Conservation (phyloP, 2,797 vertebrate genomes). For the Betta splendens region DNA sequence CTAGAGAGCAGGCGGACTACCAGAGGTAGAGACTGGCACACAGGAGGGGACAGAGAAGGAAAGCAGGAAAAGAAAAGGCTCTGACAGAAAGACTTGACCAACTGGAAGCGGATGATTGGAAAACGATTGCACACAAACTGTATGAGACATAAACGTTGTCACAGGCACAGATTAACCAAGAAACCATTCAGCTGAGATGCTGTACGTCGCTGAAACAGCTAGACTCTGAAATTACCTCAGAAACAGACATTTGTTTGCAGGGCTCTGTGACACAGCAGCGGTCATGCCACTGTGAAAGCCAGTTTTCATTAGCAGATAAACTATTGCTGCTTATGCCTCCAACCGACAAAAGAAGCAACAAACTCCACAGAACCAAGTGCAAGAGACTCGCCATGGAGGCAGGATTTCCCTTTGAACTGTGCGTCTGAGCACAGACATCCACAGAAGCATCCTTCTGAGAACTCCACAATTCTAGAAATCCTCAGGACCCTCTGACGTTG, state of each 20-base stretch:
- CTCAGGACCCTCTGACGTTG: conserved; percentile 63
- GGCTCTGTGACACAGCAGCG: conserved; percentile 26
- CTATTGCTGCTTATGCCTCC: conserved; percentile 42
- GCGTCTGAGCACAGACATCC: conserved; percentile 48
- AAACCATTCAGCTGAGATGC: conserved; percentile 47
- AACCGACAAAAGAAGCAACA: conserved; percentile 14
- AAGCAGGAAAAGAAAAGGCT: conserved; percentile 7
- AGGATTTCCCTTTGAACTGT: neutral
- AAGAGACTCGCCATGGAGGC: conserved; percentile 11
- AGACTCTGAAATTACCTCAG: conserved; percentile 61
- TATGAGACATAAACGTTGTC: conserved; percentile 20
- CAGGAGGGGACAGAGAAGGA: conserved; percentile 13
- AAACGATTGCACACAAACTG: conserved; percentile 28
- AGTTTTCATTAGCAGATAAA: conserved; percentile 21
- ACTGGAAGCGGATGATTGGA: conserved; percentile 11
- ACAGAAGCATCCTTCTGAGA: conserved; percentile 27
- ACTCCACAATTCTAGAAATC: conserved; percentile 27
- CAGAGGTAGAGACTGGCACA: conserved; percentile 70
- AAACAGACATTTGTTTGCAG: conserved; percentile 33
- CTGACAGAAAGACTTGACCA: conserved; percentile 3
- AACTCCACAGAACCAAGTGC: conserved; percentile 1
- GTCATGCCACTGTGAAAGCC: conserved; percentile 62
- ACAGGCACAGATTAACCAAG: conserved; percentile 32
- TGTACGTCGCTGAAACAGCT: conserved; percentile 30
- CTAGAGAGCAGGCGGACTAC: conserved; percentile 80